These are phyloP conservation scores for Eufriesea mexicana DNA, from an alignment of 1,140 invertebrate species.

Conservation along the genomic window DNA sequence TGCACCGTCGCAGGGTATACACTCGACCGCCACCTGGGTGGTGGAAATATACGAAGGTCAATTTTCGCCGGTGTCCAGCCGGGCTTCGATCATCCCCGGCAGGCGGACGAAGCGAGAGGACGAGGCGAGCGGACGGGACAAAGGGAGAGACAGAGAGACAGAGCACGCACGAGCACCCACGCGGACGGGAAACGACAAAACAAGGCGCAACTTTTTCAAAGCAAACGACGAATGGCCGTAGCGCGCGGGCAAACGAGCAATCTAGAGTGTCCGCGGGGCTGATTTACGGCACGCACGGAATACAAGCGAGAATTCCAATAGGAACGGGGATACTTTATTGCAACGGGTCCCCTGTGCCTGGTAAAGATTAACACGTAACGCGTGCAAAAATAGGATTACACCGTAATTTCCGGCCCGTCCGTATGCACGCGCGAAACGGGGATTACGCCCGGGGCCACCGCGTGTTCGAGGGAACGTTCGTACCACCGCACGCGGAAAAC, in stretches of 20 bases:
- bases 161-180: too few species aligned
- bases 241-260: constrained; percentile 27
- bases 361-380: constrained; percentile 59
- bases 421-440: constrained; percentile 7
- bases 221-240: constrained; percentile 30
- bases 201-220: constrained; percentile 20
- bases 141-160: too few species aligned
- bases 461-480: neutral
- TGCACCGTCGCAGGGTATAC: neutral
- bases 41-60: neutral
- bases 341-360: constrained; percentile 23
- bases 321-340: constrained; percentile 53
- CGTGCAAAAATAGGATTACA: constrained; percentile 52
- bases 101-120: too few species aligned
- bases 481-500: constrained; percentile 2
- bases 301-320: constrained; percentile 50
- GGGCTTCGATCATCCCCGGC: neutral
- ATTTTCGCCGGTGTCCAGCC: constrained; percentile 7
- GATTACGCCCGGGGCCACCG: constrained; percentile 20
- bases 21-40: too few species aligned
- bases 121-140: too few species aligned
- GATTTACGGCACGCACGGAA: constrained; percentile 42
- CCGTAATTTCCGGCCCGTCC: constrained; percentile 37
- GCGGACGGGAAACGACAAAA: neutral
- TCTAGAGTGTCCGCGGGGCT: constrained; percentile 31